Conservation (phyloP, 2,797 vertebrate genomes). For the Rhynchotus rufescens region DNA sequence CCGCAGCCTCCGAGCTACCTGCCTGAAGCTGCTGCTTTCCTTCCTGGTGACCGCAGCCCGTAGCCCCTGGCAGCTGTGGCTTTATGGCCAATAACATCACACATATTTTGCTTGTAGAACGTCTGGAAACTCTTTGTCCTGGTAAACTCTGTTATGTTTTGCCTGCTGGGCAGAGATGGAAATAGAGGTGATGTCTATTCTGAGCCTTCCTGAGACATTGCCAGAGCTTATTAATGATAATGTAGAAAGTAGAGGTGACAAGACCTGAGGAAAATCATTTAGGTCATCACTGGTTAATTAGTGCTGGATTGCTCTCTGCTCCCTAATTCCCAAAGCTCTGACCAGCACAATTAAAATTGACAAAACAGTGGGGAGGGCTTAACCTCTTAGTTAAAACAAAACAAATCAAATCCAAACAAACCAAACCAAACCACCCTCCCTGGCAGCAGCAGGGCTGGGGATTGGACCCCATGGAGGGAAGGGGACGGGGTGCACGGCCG, state of each 20-base stretch:
- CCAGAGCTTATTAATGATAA: neutral
- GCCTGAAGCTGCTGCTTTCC: neutral
- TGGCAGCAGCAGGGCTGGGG: neutral
- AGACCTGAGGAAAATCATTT: slow-evolving; percentile 1
- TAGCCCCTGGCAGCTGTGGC: neutral
- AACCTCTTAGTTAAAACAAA: neutral
- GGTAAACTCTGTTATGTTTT: neutral
- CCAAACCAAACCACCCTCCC: neutral
- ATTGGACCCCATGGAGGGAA: fast-evolving
- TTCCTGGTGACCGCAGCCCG: neutral
- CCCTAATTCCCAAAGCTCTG: neutral
- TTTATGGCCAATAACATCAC: neutral
- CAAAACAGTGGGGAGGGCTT: neutral
- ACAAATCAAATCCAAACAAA: neutral
- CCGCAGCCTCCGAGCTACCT: neutral
- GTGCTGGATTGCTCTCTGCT: neutral
- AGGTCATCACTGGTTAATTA: neutral
- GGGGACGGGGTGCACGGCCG: neutral
- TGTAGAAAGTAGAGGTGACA: neutral
- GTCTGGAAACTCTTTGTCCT: neutral
- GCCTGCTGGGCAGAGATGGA: neutral
- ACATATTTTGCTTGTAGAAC: neutral
- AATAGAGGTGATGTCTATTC: neutral
- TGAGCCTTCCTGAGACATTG: neutral
- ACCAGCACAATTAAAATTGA: neutral